These are phyloP conservation scores for Acronicta aceris DNA, from an alignment of 2,888 invertebrate genomes.

Conservation along the genomic window DNA sequence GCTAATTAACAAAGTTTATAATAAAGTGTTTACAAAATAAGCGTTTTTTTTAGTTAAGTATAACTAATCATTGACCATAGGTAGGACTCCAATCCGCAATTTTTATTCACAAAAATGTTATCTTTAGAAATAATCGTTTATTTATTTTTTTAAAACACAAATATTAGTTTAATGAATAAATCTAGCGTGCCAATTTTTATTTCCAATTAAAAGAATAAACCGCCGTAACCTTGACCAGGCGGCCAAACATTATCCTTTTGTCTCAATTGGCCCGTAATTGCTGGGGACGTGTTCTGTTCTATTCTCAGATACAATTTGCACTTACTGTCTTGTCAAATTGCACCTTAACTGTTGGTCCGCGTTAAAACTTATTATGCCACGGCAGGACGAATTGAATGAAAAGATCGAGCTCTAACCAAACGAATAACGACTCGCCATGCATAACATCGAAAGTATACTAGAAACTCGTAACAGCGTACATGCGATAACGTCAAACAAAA, in stretches of 20 bases:
- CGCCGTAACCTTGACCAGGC: slow-evolving; percentile 81
- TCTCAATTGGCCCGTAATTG: slow-evolving; percentile 88
- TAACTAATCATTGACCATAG: too few species aligned
- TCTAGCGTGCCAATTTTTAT: slow-evolving; percentile 81
- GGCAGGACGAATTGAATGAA: slow-evolving; percentile 28
- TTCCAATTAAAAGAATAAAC: slow-evolving; percentile 80
- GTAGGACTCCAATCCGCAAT: too few species aligned
- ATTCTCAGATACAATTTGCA: slow-evolving; percentile 87
- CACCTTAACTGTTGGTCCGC: slow-evolving; percentile 74
- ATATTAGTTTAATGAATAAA: slow-evolving; percentile 65
- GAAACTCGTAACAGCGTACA: slow-evolving; percentile 3
- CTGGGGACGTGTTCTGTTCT: slow-evolving; percentile 80
- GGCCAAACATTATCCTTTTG: slow-evolving; percentile 88
- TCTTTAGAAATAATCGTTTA: too few species aligned
- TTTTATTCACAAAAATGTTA: too few species aligned
- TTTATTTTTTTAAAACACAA: background rate
- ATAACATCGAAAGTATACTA: slow-evolving; percentile 2
- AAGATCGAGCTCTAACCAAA: slow-evolving; percentile 4
- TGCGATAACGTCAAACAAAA: slow-evolving; percentile 49
- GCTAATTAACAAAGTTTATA: too few species aligned
- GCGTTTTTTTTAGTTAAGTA: too few species aligned
- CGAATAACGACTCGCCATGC: slow-evolving; percentile 4
- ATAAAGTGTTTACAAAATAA: too few species aligned
- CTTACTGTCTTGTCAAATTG: slow-evolving; percentile 81
- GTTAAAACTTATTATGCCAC: slow-evolving; percentile 41